Evolutionary conservation across 2,888 invertebrate species (phyloP).

Genomic region (Lapara coniferarum): DNA sequence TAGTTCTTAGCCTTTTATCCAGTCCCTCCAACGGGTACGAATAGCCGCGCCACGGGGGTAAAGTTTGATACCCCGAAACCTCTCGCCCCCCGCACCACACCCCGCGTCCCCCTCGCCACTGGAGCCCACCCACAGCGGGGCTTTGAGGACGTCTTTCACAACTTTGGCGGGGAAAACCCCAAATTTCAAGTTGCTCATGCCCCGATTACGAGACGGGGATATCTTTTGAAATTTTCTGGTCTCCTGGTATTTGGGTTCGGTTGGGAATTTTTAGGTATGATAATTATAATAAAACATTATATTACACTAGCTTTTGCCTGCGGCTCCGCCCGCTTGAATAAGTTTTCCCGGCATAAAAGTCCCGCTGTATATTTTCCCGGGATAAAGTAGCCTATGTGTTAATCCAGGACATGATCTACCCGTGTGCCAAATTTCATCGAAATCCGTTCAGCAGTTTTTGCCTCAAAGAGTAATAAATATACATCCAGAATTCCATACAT

Average conservation of each 20-base stretch:
- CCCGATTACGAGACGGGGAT: slow-evolving; percentile 79
- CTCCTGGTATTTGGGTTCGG: slow-evolving; percentile 54
- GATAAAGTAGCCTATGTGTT: too few species aligned
- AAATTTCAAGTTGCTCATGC: slow-evolving; percentile 76
- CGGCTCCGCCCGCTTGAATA: too few species aligned
- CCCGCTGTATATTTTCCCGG: too few species aligned
- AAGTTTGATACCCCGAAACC: slow-evolving; percentile 79
- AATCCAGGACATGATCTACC: too few species aligned
- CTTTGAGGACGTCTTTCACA: slow-evolving; percentile 82
- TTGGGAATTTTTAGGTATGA: slow-evolving; percentile 28
- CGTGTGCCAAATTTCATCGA: too few species aligned
- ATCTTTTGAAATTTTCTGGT: slow-evolving; percentile 78
- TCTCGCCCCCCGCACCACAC: slow-evolving; percentile 60
- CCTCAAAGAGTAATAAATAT: too few species aligned
- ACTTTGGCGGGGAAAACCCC: slow-evolving; percentile 80
- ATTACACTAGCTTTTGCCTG: too few species aligned
- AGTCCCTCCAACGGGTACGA: slow-evolving; percentile 63
- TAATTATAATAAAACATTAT: too few species aligned
- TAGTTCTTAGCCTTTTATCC: slow-evolving; percentile 25
- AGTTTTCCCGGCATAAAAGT: too few species aligned
- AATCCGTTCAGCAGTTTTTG: too few species aligned
- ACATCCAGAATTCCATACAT: too few species aligned
- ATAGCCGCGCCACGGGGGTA: slow-evolving; percentile 77
- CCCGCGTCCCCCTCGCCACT: slow-evolving; percentile 69
- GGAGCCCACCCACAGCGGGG: slow-evolving; percentile 72